Percentiles rank a stretch among this genome's conserved stretches.
phyloP scores from a whole-genome alignment of 2,113 vertebrate genomes.

The Micronycteris hirsuta region DNA sequence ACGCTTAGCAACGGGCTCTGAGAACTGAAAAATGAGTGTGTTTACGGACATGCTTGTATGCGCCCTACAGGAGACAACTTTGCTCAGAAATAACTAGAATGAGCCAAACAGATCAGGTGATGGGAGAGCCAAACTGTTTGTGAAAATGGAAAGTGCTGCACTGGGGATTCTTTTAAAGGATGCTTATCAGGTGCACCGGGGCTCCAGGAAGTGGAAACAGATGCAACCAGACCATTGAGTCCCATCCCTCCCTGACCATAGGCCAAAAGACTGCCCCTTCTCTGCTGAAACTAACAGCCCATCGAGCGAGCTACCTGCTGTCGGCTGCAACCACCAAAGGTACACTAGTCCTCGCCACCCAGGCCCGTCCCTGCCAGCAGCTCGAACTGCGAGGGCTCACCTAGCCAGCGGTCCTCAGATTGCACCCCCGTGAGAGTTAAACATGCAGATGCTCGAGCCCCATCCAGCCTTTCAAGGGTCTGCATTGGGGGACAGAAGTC shows the following conservation, averaged over 20 bases:
- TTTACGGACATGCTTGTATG: not conserved
- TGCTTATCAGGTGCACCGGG: not conserved
- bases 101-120: not conserved
- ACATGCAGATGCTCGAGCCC: not conserved
- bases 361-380: not conserved
- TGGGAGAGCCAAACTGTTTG: not conserved
- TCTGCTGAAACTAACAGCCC: not conserved
- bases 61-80: not conserved
- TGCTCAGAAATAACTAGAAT: not conserved
- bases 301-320: not conserved
- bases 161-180: not conserved
- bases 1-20: not conserved
- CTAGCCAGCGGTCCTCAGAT: not conserved
- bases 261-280: not conserved
- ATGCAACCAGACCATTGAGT: not conserved
- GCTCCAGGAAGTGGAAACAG: not conserved
- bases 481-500: no score
- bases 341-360: not conserved
- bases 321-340: not conserved
- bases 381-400: accelerated
- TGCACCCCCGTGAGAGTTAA: accelerated
- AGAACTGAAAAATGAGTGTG: not conserved
- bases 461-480: not conserved
- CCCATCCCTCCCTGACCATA: not conserved
- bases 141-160: not conserved